phyloP scores from a whole-genome alignment of 1,140 invertebrate species.

The Colletes gigas region DNA sequence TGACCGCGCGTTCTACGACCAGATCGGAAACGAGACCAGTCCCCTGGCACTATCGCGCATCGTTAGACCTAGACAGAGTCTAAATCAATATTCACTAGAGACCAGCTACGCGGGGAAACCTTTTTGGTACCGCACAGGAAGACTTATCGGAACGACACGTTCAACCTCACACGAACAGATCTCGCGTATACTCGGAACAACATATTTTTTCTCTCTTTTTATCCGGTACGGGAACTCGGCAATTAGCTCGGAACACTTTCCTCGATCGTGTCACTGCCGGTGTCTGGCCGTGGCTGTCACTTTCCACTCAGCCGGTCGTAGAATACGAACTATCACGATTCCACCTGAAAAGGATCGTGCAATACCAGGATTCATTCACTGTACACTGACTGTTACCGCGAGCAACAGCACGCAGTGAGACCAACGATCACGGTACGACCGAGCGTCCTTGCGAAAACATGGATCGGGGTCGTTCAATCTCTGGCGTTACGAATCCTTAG shows the following conservation, averaged over 20 bases:
- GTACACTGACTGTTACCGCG: constrained; percentile 66
- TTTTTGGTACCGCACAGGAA: background rate
- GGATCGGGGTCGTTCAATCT: background rate
- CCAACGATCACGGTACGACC: constrained; percentile 29
- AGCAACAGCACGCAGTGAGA: constrained; percentile 71
- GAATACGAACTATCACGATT: background rate
- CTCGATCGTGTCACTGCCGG: constrained; percentile 62
- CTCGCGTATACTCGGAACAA: constrained; percentile 13
- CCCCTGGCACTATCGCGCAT: background rate
- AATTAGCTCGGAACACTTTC: constrained; percentile 58
- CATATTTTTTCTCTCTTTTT: constrained; percentile 28
- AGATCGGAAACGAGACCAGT: background rate
- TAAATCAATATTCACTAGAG: background rate
- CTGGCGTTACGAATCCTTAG: constrained; percentile 2
- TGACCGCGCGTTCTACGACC: background rate
- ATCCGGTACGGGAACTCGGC: constrained; percentile 26
- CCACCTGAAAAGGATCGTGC: constrained; percentile 1
- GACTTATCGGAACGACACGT: constrained; percentile 13
- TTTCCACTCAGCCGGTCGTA: constrained; percentile 27
- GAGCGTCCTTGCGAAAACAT: background rate
- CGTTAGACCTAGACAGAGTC: background rate
- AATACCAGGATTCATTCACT: constrained; percentile 58
- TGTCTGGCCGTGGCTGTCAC: constrained; percentile 39
- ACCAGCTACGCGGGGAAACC: background rate
- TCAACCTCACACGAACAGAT: constrained; percentile 12